Conservation (phyloP, 2,888 invertebrate species). For the Acronicta alni region DNA sequence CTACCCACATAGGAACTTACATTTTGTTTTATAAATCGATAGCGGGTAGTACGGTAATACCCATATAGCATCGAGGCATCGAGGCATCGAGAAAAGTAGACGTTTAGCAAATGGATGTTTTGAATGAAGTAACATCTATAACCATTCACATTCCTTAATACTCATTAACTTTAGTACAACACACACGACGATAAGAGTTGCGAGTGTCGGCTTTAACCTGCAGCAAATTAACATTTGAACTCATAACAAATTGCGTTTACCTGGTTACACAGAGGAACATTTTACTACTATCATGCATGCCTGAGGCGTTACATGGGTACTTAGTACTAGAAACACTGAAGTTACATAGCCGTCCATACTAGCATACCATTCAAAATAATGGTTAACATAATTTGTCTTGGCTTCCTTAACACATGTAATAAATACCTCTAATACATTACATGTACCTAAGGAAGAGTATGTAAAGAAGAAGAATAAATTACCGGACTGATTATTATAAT, state of each 20-base stretch:
- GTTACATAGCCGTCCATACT: not conserved
- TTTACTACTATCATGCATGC: slow-evolving; percentile 20
- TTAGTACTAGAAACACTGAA: slow-evolving; percentile 6
- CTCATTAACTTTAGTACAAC: slow-evolving; percentile 36
- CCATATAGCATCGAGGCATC: not conserved
- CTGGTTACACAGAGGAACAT: slow-evolving; percentile 25
- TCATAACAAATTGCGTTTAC: slow-evolving; percentile 46
- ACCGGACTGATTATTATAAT: too few species aligned
- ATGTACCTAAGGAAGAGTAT: too few species aligned
- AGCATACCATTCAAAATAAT: slow-evolving; percentile 15
- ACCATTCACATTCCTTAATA: slow-evolving; percentile 33
- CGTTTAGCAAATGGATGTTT: slow-evolving; percentile 3
- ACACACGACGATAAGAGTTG: slow-evolving; percentile 32
- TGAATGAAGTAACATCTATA: slow-evolving; percentile 28
- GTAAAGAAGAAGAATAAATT: too few species aligned
- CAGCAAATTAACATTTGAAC: slow-evolving; percentile 61
- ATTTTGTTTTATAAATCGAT: slow-evolving; percentile 11
- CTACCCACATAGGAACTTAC: slow-evolving; percentile 13
- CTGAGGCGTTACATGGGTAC: slow-evolving; percentile 7
- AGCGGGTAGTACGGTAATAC: slow-evolving; percentile 9
- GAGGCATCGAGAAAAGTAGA: slow-evolving; percentile 4
- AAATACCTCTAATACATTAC: too few species aligned
- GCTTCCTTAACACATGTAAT: not conserved
- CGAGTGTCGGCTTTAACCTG: slow-evolving; percentile 33
- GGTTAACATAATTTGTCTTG: not conserved